Evolutionary conservation across 2,797 vertebrate genomes (phyloP).

Genomic region (Allobates femoralis): DNA sequence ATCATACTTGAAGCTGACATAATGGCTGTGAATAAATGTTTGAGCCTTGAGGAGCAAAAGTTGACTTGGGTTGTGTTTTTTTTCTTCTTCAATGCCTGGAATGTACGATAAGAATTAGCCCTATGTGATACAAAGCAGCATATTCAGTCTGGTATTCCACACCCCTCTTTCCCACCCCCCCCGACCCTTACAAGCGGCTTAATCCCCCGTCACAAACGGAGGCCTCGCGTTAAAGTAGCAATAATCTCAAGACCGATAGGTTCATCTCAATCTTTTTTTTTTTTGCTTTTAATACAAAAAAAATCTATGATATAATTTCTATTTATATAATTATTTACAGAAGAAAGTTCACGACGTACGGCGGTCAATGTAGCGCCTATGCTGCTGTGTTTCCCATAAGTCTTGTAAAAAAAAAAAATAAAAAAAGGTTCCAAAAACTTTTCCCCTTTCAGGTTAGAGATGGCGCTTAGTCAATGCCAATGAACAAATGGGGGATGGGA

Average conservation of each 20-base stretch:
- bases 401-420: slow-evolving; percentile 13
- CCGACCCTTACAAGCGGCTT: neutral
- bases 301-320: slow-evolving; percentile 64
- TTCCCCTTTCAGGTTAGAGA: slow-evolving; percentile 65
- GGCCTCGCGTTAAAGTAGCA: neutral
- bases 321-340: slow-evolving; percentile 64
- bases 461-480: slow-evolving; percentile 70
- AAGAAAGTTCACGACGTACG: slow-evolving; percentile 47
- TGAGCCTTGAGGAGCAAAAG: neutral
- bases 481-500: slow-evolving; percentile 66
- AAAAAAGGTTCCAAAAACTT: slow-evolving; percentile 64
- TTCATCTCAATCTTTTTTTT: neutral
- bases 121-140: slow-evolving; percentile 20
- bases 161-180: neutral
- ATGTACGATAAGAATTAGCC: slow-evolving; percentile 19
- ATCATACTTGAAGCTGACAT: neutral
- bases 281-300: slow-evolving; percentile 60
- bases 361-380: slow-evolving; percentile 20
- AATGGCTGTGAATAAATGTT: neutral
- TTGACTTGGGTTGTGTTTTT: neutral
- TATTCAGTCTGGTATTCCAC: neutral
- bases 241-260: slow-evolving; percentile 45
- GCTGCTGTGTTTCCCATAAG: slow-evolving; percentile 65
- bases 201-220: neutral
- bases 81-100: neutral